Conservation (phyloP, 35 echinoderm and acorn worm genomes). For the Chiridota heheva region DNA sequence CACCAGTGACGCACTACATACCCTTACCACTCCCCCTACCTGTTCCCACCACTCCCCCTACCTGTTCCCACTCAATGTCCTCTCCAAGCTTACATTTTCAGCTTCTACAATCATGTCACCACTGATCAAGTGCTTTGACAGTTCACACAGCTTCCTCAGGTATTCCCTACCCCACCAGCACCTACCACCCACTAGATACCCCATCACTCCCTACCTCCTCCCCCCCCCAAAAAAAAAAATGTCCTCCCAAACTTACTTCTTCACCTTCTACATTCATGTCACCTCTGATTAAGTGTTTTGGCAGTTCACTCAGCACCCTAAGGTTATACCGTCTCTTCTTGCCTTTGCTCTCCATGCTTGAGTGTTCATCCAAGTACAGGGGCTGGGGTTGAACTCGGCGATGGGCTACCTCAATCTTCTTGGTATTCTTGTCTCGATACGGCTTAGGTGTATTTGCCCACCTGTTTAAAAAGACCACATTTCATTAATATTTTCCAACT, state of each 20-base stretch:
- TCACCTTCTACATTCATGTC: conserved; percentile 75
- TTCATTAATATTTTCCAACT: neutral
- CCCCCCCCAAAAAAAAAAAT: no score
- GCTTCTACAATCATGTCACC: conserved; percentile 71
- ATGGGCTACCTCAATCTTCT: conserved; percentile 54
- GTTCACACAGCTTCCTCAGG: conserved; percentile 73
- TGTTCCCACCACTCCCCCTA: no score
- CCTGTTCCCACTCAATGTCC: no score
- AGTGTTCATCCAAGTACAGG: conserved; percentile 32
- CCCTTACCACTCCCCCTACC: no score
- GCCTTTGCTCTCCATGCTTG: neutral
- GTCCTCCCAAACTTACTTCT: conserved; percentile 58
- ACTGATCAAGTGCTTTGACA: conserved; percentile 69
- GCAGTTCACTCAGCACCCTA: conserved; percentile 76
- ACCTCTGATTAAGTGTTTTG: conserved; percentile 66
- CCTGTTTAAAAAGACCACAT: no score
- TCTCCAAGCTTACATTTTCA: conserved; percentile 66
- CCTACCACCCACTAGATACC: no score
- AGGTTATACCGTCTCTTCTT: conserved; percentile 61
- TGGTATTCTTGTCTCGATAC: conserved; percentile 71
- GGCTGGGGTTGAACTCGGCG: conserved; percentile 77
- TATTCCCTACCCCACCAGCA: no score
- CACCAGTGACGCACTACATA: no score
- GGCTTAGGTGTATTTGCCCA: conserved; percentile 91
- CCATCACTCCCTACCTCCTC: no score